phyloP scores from a whole-genome alignment of 2,113 vertebrate species.

The Thunnus thynnus region DNA sequence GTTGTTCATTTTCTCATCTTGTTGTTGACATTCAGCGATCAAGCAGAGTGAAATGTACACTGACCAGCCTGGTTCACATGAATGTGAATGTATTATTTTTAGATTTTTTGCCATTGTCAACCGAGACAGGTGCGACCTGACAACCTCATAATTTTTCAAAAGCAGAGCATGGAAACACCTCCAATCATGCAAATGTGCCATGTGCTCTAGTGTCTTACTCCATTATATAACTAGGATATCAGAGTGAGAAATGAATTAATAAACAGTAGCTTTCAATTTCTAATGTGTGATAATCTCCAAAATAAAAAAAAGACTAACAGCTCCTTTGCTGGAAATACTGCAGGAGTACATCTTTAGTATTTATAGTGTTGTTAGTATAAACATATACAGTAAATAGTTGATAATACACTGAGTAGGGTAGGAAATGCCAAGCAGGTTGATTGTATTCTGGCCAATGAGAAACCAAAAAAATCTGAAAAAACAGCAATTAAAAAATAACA shows the following conservation, averaged over 20 bases:
- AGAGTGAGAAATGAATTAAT: conserved; percentile 7
- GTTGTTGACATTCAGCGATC: too few relatives aligned
- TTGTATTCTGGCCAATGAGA: too few relatives aligned
- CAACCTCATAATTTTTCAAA: conserved; percentile 29
- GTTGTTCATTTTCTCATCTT: not conserved
- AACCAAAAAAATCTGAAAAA: not conserved
- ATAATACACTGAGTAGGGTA: not conserved
- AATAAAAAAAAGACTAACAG: not conserved
- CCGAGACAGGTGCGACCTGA: conserved; percentile 29
- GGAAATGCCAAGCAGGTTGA: too few relatives aligned
- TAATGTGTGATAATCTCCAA: not conserved
- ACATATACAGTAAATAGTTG: not conserved
- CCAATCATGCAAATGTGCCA: conserved; percentile 45
- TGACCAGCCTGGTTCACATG: not conserved
- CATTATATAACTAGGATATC: not conserved
- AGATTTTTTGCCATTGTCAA: conserved; percentile 7
- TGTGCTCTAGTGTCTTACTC: conserved; percentile 11
- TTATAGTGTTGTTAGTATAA: too few relatives aligned
- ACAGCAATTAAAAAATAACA: not conserved
- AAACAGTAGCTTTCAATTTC: not conserved
- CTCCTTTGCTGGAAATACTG: not conserved
- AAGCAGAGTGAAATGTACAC: conserved; percentile 1
- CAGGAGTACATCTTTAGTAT: too few relatives aligned
- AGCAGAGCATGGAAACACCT: conserved; percentile 8
- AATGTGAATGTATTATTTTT: conserved; percentile 2